Evolutionary conservation across 2,888 invertebrate species (phyloP).

Genomic region (Cheilosia scutellata): DNA sequence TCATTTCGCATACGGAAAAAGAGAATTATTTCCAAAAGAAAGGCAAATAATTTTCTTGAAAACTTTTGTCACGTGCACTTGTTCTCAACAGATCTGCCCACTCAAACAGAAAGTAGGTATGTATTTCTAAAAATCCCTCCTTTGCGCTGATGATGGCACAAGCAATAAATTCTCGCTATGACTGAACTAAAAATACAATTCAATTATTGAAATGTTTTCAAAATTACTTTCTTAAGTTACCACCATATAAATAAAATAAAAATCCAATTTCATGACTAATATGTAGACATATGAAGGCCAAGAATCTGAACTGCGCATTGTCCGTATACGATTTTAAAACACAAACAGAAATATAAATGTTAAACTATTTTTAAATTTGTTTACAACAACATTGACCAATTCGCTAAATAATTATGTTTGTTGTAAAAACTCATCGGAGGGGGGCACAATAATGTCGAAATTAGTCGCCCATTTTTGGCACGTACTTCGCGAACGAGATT

Average conservation of each 20-base stretch:
- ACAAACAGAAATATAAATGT: not conserved
- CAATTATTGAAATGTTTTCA: not conserved
- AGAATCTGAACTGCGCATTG: slow-evolving; percentile 7
- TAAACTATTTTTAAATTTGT: slow-evolving; percentile 9
- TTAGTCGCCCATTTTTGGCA: slow-evolving; percentile 5
- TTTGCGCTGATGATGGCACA: slow-evolving; percentile 4
- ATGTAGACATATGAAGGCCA: slow-evolving; percentile 14
- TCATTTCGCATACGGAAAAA: not conserved
- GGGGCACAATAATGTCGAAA: slow-evolving; percentile 1
- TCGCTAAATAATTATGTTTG: slow-evolving; percentile 23
- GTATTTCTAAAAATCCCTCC: not conserved
- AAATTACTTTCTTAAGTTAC: slow-evolving; percentile 1
- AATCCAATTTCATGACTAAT: slow-evolving; percentile 18
- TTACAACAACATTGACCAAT: slow-evolving; percentile 31
- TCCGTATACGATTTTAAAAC: not conserved
- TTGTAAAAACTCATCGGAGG: not conserved
- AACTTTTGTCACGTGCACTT: slow-evolving; percentile 21
- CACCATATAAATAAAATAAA: not conserved
- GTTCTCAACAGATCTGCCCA: slow-evolving; percentile 12
- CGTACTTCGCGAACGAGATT: not conserved
- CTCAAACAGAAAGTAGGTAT: not conserved
- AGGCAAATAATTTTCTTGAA: not conserved
- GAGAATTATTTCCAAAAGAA: not conserved
- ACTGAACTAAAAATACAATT: slow-evolving; percentile 2
- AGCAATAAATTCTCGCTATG: slow-evolving; percentile 7